Evolutionary conservation across 2,113 vertebrate genomes (phyloP).

Genomic region (Euleptes europaea): DNA sequence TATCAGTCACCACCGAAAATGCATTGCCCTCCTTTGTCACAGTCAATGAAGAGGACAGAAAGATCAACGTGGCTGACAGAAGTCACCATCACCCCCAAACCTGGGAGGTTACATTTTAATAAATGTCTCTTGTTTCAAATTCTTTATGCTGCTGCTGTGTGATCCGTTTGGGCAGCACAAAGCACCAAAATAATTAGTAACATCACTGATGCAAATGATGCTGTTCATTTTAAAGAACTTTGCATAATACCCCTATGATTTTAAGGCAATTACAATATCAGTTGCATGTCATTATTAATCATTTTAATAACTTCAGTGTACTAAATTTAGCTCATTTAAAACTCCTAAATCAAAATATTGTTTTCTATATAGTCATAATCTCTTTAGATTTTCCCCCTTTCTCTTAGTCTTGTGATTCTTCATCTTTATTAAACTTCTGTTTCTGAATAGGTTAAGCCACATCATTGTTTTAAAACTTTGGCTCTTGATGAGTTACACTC

Average conservation of each 20-base stretch:
- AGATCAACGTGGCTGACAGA: slow-evolving; percentile 11
- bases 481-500: slow-evolving; percentile 30
- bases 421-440: neutral
- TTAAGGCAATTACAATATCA: slow-evolving; percentile 59
- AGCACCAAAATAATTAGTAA: slow-evolving; percentile 60
- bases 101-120: neutral
- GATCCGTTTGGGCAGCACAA: slow-evolving; percentile 44
- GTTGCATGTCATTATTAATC: slow-evolving; percentile 54
- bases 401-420: neutral
- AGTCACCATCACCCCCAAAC: slow-evolving; percentile 14
- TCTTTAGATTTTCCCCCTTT: neutral
- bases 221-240: slow-evolving; percentile 59
- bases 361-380: slow-evolving; percentile 22
- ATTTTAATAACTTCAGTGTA: slow-evolving; percentile 49
- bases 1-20: neutral
- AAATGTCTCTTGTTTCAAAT: slow-evolving; percentile 19
- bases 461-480: slow-evolving; percentile 31
- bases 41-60: slow-evolving; percentile 8
- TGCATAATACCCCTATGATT: slow-evolving; percentile 51
- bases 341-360: slow-evolving; percentile 38
- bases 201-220: slow-evolving; percentile 54
- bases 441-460: slow-evolving; percentile 10
- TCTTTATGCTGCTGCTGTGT: slow-evolving; percentile 1
- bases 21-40: neutral
- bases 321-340: slow-evolving; percentile 47